Evolutionary conservation across 1,140 invertebrate species (phyloP), one percentile per base, ranked within the genome.

Genomic region (Asobara japonica): DNA sequence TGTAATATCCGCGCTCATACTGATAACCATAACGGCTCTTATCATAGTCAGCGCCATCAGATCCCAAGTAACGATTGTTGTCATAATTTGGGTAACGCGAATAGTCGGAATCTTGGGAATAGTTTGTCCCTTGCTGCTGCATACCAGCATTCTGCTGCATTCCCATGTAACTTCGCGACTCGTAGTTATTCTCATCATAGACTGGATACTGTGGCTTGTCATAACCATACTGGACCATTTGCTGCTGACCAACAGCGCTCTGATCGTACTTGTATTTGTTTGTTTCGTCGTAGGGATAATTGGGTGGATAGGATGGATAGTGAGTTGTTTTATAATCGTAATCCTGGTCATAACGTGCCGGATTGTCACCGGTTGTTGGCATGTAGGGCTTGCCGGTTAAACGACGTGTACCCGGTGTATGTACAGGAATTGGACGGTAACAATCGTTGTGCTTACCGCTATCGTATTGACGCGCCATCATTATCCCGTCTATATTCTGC

Each of bases 401-500:
- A 77, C 84, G 82, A 71, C 85, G 84, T 75, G 74, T 84, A 81
- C 78, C 83, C 73, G 83, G 82, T 68, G 84, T 83, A 75, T 86
- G 85, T 74, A 86, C 86, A 78, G 86, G 86, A 78, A 86, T 86
- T 75, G 82, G 85, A 61, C 85, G 86, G 78, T 87, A 87, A 84
- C 82, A 84, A 74, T 87, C 85, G 81, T 77, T 82, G 82, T 84
- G 82, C 79, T 86, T 84, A 77, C 80, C 82, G 77, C 82, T 79
- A 78, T 88, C 86, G 85, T 86, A 86, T 81, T 87, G 86, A 85
- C 86, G 86, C 76, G 86, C 84, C 85, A 87, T 86, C 86, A 88
- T 86, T 84, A 88, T 84, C 72, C 86, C 86, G 83, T 88, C 86
- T 84, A 88, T 88, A 81, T 87, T 88, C 86, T 88, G 86, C 76